Evolutionary conservation across 2,113 vertebrate species (phyloP).

Genomic region (Callionymus lyra): DNA sequence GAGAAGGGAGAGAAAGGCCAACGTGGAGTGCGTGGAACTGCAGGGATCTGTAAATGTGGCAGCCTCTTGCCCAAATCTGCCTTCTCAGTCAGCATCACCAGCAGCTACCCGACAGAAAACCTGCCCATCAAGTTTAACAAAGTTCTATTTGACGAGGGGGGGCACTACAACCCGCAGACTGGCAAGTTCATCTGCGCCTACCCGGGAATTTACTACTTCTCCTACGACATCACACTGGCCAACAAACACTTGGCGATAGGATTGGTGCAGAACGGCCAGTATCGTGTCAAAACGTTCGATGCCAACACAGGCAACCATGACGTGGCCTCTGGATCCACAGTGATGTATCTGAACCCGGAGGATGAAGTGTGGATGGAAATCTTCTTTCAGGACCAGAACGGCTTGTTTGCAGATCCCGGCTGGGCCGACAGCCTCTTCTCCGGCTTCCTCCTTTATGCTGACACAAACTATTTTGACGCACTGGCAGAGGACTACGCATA

Average conservation of each 20-base stretch:
- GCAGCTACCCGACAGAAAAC: constrained; percentile 87
- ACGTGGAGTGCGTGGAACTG: constrained; percentile 70
- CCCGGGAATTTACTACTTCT: constrained; percentile 94
- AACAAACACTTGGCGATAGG: constrained; percentile 94
- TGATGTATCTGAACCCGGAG: constrained; percentile 87
- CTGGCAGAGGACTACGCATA: constrained; percentile 78
- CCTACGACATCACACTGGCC: constrained; percentile 93
- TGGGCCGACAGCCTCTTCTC: constrained; percentile 97
- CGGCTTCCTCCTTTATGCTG: constrained; percentile 90
- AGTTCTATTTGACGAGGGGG: constrained; percentile 87
- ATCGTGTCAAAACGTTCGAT: constrained; percentile 89
- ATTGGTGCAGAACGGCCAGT: constrained; percentile 90
- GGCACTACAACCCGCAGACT: constrained; percentile 83
- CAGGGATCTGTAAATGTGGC: constrained; percentile 84
- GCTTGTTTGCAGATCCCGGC: constrained; percentile 86
- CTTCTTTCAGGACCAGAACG: constrained; percentile 91
- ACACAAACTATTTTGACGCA: constrained; percentile 86
- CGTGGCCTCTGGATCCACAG: constrained; percentile 86
- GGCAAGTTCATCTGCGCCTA: constrained; percentile 95
- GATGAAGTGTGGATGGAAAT: constrained; percentile 98
- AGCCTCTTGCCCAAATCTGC: constrained; percentile 86
- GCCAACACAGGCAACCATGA: constrained; percentile 97
- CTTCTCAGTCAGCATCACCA: constrained; percentile 94
- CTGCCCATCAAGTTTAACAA: constrained; percentile 91
- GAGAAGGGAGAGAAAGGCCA: constrained; percentile 79